These are phyloP conservation scores for Oncorhynchus mykiss DNA, from an alignment of 2,113 vertebrate genomes.

Conservation along the genomic window DNA sequence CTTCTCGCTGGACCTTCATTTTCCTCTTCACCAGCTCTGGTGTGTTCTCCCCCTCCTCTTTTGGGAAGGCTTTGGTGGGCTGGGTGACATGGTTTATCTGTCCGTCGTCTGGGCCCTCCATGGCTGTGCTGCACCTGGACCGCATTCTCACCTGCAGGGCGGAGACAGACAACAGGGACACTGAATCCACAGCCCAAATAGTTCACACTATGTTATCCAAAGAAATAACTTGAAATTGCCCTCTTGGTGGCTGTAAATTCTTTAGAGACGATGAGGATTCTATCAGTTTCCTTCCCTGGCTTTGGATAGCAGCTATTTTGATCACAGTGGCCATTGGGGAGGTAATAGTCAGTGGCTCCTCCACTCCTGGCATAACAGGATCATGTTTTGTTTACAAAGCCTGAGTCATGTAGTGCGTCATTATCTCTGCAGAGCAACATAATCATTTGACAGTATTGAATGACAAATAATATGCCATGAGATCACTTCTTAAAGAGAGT, in stretches of 20 bases:
- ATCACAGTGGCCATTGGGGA: neutral
- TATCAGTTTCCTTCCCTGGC: constrained; percentile 1
- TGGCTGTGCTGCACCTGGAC: constrained; percentile 80
- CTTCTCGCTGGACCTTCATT: constrained; percentile 55
- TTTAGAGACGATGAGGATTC: neutral
- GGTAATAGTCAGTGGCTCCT: neutral
- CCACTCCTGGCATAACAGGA: neutral
- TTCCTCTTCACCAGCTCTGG: constrained; percentile 49
- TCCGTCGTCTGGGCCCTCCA: constrained; percentile 78
- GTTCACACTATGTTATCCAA: neutral
- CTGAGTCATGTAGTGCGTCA: neutral
- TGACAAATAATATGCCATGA: too few species aligned
- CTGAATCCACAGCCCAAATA: neutral
- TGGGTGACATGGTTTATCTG: constrained; percentile 70
- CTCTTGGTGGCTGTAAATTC: too few species aligned
- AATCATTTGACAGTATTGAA: neutral
- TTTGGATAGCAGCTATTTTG: neutral
- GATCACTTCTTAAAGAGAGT: too few species aligned
- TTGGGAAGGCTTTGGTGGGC: constrained; percentile 61
- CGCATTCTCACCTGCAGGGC: constrained; percentile 84
- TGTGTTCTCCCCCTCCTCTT: constrained; percentile 47
- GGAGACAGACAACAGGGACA: too few species aligned
- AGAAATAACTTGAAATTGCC: too few species aligned
- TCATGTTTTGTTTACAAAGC: constrained; percentile 1
- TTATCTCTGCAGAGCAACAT: neutral